A percentile compares a stretch with the other conserved stretches of the same genome.
Evolutionary conservation across 2,113 vertebrate genomes (phyloP).

Genomic region (Trinectes maculatus): DNA sequence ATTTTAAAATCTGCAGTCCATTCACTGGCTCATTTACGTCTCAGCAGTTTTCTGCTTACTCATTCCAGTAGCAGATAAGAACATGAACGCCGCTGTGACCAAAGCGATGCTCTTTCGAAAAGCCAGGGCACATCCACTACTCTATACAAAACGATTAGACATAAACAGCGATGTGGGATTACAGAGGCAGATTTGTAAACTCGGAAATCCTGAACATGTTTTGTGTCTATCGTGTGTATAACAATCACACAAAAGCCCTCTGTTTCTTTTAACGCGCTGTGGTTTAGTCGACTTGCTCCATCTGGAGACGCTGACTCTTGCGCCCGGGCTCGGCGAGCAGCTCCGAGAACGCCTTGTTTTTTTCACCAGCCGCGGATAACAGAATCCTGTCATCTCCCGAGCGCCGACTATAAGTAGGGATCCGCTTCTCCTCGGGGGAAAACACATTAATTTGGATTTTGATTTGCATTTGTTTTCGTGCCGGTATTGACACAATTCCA

Average conservation of each 20-base stretch:
- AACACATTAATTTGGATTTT: slow-evolving; percentile 84
- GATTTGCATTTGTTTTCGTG: slow-evolving; percentile 84
- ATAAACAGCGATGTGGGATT: slow-evolving; percentile 42
- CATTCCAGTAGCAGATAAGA: slow-evolving; percentile 8
- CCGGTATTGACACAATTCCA: slow-evolving; percentile 83
- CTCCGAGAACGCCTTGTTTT: slow-evolving; percentile 69
- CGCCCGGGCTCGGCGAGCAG: slow-evolving; percentile 54
- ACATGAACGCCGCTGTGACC: slow-evolving; percentile 26
- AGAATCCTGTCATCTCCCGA: slow-evolving; percentile 81
- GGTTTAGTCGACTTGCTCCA: slow-evolving; percentile 57
- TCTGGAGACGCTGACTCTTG: slow-evolving; percentile 68
- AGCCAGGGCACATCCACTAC: slow-evolving; percentile 2
- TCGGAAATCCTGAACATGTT: slow-evolving; percentile 40
- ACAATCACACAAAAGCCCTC: slow-evolving; percentile 49
- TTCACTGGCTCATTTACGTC: slow-evolving; percentile 40
- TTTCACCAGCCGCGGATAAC: slow-evolving; percentile 71
- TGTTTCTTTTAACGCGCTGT: slow-evolving; percentile 33
- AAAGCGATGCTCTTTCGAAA: slow-evolving; percentile 24
- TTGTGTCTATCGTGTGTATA: slow-evolving; percentile 48
- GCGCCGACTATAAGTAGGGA: slow-evolving; percentile 75
- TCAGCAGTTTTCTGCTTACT: slow-evolving; percentile 35
- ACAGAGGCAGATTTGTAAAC: slow-evolving; percentile 36
- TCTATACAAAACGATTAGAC: slow-evolving; percentile 11
- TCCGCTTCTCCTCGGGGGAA: slow-evolving; percentile 78
- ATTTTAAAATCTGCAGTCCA: slow-evolving; percentile 39